These are phyloP conservation scores for Drosophila triauraria DNA, from an alignment of 1,140 invertebrate species.

Conservation along the genomic window DNA sequence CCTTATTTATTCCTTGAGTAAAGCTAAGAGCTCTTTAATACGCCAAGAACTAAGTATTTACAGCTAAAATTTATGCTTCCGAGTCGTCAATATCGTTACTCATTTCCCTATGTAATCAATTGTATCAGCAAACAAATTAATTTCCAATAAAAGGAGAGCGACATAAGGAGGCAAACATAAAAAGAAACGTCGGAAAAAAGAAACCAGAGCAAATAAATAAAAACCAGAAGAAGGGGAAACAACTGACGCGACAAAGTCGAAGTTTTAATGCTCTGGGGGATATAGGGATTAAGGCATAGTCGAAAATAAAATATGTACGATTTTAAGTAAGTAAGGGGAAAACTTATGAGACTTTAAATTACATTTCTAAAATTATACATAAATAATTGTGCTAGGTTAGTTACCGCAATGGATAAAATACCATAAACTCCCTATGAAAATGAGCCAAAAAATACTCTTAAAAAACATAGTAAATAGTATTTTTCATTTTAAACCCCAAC, in stretches of 20 bases:
- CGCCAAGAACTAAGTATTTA: background rate
- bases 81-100: background rate
- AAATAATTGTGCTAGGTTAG: too few species aligned
- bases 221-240: conserved; percentile 1
- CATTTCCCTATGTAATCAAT: conserved; percentile 13
- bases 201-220: conserved; percentile 51
- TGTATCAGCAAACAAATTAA: conserved; percentile 19
- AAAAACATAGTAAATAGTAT: background rate
- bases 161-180: conserved; percentile 12
- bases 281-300: background rate
- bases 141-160: conserved; percentile 17
- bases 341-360: too few species aligned
- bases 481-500: background rate
- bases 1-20: too few species aligned
- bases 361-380: background rate
- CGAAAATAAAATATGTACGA: background rate
- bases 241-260: conserved; percentile 19
- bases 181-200: conserved; percentile 26
- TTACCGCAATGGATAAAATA: too few species aligned
- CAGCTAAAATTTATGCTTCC: conserved; percentile 6
- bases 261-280: conserved; percentile 24
- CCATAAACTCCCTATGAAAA: too few species aligned
- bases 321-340: background rate
- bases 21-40: too few species aligned
- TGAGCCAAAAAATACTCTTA: too few species aligned